phyloP scores from a whole-genome alignment of 23 tunicate genomes.

The Styela clava region DNA sequence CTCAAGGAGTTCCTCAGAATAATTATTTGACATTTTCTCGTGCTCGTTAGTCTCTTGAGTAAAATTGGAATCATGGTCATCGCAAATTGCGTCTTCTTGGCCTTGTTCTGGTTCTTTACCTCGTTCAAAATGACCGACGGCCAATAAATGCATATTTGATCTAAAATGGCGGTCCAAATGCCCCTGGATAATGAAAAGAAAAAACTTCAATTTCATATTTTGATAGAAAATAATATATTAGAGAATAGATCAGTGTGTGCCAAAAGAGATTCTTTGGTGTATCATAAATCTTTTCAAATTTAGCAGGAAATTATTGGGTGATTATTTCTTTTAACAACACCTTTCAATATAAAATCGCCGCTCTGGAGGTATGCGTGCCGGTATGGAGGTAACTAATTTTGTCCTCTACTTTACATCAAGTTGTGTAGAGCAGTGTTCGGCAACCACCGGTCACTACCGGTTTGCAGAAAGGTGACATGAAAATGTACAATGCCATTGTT shows the following conservation, averaged over 20 bases:
- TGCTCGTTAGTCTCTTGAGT: background rate
- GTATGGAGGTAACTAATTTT: too few relatives aligned
- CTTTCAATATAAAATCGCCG: too few relatives aligned
- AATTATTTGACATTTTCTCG: background rate
- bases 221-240: background rate
- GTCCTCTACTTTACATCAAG: too few relatives aligned
- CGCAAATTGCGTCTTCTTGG: background rate
- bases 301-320: background rate
- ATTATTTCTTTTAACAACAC: too few relatives aligned
- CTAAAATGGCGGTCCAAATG: slow-evolving; percentile 92
- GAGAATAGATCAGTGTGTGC: background rate
- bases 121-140: slow-evolving; percentile 77
- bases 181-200: slow-evolving; percentile 42
- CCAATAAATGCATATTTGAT: slow-evolving; percentile 67
- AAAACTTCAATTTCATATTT: background rate
- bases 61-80: background rate
- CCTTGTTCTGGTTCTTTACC: background rate
- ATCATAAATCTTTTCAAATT: background rate
- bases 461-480: too few relatives aligned
- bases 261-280: too few relatives aligned
- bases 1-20: background rate
- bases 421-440: too few relatives aligned
- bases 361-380: too few relatives aligned
- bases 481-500: too few relatives aligned
- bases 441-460: too few relatives aligned